Evolutionary conservation across 2,113 vertebrate species (phyloP).

Genomic region (Alethe diademata): DNA sequence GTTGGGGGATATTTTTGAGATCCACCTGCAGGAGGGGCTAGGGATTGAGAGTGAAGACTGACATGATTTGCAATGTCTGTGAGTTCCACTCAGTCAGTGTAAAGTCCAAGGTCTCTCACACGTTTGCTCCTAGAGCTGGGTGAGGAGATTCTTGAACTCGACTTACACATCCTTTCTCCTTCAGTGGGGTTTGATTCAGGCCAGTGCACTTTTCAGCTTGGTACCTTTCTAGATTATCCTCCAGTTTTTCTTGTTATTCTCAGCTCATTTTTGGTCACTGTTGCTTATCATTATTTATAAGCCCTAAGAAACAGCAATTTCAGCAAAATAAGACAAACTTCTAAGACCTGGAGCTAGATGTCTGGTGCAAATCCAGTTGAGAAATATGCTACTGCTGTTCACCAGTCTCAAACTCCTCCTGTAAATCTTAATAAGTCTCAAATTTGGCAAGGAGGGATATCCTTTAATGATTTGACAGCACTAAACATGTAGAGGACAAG

Average conservation of each 20-base stretch:
- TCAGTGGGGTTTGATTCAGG: not conserved
- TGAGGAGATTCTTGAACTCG: not conserved
- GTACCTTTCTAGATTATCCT: not conserved
- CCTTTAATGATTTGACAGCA: constrained; percentile 30
- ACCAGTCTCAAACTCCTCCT: not conserved
- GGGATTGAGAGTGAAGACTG: not conserved
- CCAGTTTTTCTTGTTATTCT: constrained; percentile 3
- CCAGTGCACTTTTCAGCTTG: not conserved
- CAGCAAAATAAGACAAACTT: constrained; percentile 32
- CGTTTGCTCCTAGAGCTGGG: not conserved
- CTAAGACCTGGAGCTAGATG: not conserved
- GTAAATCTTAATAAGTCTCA: constrained; percentile 53
- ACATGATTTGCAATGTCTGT: not conserved
- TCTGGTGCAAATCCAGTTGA: constrained; percentile 7
- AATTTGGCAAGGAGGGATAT: not conserved
- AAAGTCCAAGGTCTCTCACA: not conserved
- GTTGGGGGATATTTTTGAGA: not conserved
- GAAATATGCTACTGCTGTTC: constrained; percentile 4
- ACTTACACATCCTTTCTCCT: not conserved
- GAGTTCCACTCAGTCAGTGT: not conserved
- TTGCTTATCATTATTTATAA: constrained; percentile 44
- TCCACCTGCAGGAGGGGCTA: not conserved
- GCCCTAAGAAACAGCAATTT: not conserved
- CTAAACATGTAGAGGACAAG: constrained; percentile 29
- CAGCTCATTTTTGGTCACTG: not conserved